Conservation (phyloP, 2,113 vertebrate species). For the Rhabdornis inornatus region DNA sequence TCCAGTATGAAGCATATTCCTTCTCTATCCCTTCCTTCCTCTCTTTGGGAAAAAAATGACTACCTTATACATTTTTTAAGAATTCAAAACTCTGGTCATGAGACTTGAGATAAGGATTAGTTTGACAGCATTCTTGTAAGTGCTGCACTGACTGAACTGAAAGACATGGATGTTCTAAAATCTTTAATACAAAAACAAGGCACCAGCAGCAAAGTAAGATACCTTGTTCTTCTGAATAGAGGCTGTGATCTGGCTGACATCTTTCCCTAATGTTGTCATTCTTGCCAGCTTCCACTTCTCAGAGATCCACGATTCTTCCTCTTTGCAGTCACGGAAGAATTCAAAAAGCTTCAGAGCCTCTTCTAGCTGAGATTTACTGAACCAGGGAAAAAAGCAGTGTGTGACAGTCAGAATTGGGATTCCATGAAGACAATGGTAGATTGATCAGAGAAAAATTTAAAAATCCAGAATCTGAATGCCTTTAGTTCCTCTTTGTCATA, state of each 20-base stretch:
- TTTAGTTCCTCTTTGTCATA: background rate
- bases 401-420: background rate
- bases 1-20: background rate
- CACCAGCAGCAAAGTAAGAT: background rate
- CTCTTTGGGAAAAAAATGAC: background rate
- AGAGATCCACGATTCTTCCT: constrained; percentile 81
- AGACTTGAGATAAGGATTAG: background rate
- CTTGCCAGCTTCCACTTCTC: constrained; percentile 76
- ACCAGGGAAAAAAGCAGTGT: background rate
- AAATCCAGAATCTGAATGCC: background rate
- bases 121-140: background rate
- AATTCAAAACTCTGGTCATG: background rate
- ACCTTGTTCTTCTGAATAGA: constrained; percentile 87
- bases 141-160: background rate
- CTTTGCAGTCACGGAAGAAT: constrained; percentile 83
- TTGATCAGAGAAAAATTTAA: background rate
- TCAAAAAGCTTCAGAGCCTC: constrained; percentile 76
- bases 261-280: constrained; percentile 65
- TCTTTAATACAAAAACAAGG: background rate
- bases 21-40: background rate
- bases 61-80: accelerated
- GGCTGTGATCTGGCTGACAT: constrained; percentile 77
- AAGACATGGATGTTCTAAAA: background rate
- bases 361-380: constrained; percentile 80
- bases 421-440: background rate